These are phyloP conservation scores for Drosophila elegans DNA, from an alignment of 1,140 invertebrate species.

Conservation along the genomic window DNA sequence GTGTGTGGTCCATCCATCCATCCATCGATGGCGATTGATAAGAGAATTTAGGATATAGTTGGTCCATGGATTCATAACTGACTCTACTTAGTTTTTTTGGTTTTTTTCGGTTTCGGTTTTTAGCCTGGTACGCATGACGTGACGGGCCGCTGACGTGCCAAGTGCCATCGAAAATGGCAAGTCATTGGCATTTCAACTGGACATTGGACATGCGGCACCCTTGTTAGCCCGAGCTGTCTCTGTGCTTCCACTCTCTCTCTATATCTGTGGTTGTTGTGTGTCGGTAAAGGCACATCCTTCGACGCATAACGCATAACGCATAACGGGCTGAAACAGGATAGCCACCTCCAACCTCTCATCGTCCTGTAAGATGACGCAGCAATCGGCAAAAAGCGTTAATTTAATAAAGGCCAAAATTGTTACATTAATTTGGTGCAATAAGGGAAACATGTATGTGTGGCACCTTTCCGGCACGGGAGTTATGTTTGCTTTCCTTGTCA, in stretches of 20 bases:
- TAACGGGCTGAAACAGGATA: conserved; percentile 48
- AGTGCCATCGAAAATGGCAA: conserved; percentile 80
- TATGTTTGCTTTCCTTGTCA: conserved; percentile 46
- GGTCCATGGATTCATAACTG: conserved; percentile 7
- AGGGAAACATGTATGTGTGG: conserved; percentile 34
- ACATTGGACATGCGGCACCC: conserved; percentile 82
- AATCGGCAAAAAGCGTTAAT: conserved; percentile 70
- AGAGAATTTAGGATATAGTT: conserved; percentile 59
- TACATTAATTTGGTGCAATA: conserved; percentile 65
- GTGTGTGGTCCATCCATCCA: conserved; percentile 61
- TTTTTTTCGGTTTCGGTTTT: neutral
- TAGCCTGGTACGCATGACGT: conserved; percentile 49
- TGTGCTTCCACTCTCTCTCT: conserved; percentile 2
- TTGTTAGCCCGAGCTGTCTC: conserved; percentile 71
- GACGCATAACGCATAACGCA: conserved; percentile 81
- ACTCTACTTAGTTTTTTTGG: conserved; percentile 23
- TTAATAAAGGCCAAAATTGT: conserved; percentile 73
- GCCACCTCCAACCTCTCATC: conserved; percentile 16
- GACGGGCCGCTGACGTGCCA: conserved; percentile 69
- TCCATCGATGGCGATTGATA: conserved; percentile 54
- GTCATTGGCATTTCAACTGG: conserved; percentile 82
- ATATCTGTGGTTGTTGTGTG: conserved; percentile 2
- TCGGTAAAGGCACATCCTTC: conserved; percentile 66
- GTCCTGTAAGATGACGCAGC: conserved; percentile 57
- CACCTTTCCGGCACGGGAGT: conserved; percentile 32